These are phyloP conservation scores for Porites evermanni DNA, from an alignment of 92 coral and sea anemone genomes.

Conservation along the genomic window DNA sequence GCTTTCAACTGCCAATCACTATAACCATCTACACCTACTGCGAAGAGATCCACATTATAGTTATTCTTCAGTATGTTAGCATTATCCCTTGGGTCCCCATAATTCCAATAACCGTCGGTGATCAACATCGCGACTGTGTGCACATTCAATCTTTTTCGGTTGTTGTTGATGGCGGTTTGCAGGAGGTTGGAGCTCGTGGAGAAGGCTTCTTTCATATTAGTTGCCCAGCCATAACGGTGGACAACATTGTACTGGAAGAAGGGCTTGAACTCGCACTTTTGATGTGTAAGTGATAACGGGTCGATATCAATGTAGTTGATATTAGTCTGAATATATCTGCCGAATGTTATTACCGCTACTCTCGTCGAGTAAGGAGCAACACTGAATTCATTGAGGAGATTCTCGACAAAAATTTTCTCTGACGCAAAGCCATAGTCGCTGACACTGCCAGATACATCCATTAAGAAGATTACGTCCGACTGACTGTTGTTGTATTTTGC, in stretches of 20 bases:
- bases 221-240: slow-evolving; percentile 68
- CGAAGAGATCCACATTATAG: slow-evolving; percentile 78
- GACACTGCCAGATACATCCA: slow-evolving; percentile 98
- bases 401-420: slow-evolving; percentile 89
- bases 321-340: slow-evolving; percentile 70
- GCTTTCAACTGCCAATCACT: slow-evolving; percentile 68
- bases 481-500: slow-evolving; percentile 86
- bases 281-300: slow-evolving; percentile 67
- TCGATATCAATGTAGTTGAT: slow-evolving; percentile 90
- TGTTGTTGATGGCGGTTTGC: slow-evolving; percentile 52
- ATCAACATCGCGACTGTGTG: slow-evolving; percentile 94
- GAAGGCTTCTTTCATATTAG: slow-evolving; percentile 87
- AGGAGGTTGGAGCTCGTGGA: slow-evolving; percentile 40
- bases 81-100: slow-evolving; percentile 66
- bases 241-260: slow-evolving; percentile 74
- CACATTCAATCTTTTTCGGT: slow-evolving; percentile 69
- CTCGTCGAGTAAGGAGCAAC: slow-evolving; percentile 94
- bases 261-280: slow-evolving; percentile 93
- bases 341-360: slow-evolving; percentile 88
- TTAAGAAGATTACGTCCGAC: slow-evolving; percentile 84
- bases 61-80: slow-evolving; percentile 62
- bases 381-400: slow-evolving; percentile 89
- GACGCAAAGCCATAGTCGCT: slow-evolving; percentile 71
- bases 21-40: slow-evolving; percentile 88
- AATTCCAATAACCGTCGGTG: slow-evolving; percentile 94